These are phyloP conservation scores for Thaumatotibia leucotreta DNA, from an alignment of 1,140 invertebrate species.

Conservation along the genomic window DNA sequence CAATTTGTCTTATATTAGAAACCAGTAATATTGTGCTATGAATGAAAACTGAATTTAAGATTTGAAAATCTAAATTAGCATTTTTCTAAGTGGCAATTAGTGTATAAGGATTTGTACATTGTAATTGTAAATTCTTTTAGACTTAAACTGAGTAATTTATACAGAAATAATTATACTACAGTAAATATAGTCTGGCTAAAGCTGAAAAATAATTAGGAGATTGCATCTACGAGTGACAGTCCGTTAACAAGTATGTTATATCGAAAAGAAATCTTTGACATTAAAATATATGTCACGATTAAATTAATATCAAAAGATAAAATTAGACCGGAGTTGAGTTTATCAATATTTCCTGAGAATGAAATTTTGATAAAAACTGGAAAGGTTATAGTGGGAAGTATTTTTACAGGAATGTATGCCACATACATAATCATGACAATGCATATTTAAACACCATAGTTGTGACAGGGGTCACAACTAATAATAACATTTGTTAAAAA, in stretches of 20 bases:
- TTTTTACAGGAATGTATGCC: not conserved
- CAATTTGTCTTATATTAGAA: too few species aligned
- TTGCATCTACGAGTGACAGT: not conserved
- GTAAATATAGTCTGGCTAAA: constrained; percentile 4
- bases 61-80: not conserved
- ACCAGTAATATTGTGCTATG: too few species aligned
- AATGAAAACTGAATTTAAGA: too few species aligned
- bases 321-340: not conserved
- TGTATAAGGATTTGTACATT: constrained; percentile 48
- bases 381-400: not conserved
- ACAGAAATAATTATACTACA: constrained; percentile 25
- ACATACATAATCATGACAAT: not conserved
- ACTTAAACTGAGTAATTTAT: constrained; percentile 52
- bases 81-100: not conserved
- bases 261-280: not conserved
- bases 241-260: not conserved
- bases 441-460: not conserved
- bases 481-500: not conserved
- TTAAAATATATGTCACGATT: not conserved
- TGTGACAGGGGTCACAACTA: not conserved
- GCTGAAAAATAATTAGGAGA: not conserved
- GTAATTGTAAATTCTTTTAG: constrained; percentile 68
- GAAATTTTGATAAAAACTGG: not conserved
- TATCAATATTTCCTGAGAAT: not conserved
- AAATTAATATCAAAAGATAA: not conserved